These are phyloP conservation scores for Heptranchias perlo DNA, from an alignment of 2,113 vertebrate genomes.

Conservation along the genomic window DNA sequence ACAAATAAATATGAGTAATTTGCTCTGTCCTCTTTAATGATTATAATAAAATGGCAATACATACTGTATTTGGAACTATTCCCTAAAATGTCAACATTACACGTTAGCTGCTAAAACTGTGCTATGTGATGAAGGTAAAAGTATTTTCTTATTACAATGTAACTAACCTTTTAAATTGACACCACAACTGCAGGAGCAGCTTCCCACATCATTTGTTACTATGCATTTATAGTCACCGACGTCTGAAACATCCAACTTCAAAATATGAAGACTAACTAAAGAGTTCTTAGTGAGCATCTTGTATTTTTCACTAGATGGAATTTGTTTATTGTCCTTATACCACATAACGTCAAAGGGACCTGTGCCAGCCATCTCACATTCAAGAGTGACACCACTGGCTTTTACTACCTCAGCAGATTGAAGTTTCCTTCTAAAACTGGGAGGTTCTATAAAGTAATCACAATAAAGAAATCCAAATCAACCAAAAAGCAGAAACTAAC, in stretches of 20 bases:
- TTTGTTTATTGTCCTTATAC: constrained; percentile 76
- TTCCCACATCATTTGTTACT: constrained; percentile 84
- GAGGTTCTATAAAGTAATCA: constrained; percentile 70
- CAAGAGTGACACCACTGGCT: constrained; percentile 79
- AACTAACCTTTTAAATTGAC: constrained; percentile 87
- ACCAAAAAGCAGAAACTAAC: neutral
- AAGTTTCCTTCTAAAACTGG: constrained; percentile 80
- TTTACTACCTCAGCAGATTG: constrained; percentile 82
- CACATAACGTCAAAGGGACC: constrained; percentile 82
- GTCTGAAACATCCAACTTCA: constrained; percentile 75
- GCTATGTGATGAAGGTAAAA: no score
- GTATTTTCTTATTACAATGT: neutral
- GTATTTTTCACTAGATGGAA: constrained; percentile 84
- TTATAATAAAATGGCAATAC: neutral
- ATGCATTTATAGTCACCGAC: constrained; percentile 81
- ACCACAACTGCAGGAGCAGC: constrained; percentile 70
- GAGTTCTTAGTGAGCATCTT: constrained; percentile 74
- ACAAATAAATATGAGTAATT: constrained; percentile 39
- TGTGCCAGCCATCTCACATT: constrained; percentile 79
- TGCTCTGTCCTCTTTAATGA: neutral
- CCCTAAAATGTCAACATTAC: neutral
- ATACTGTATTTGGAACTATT: neutral
- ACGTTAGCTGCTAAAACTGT: neutral
- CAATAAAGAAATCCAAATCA: constrained; percentile 40
- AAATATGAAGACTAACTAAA: constrained; percentile 74